These are phyloP conservation scores for Rhynchomys soricoides DNA, from an alignment of 2,113 vertebrate genomes.

Conservation along the genomic window DNA sequence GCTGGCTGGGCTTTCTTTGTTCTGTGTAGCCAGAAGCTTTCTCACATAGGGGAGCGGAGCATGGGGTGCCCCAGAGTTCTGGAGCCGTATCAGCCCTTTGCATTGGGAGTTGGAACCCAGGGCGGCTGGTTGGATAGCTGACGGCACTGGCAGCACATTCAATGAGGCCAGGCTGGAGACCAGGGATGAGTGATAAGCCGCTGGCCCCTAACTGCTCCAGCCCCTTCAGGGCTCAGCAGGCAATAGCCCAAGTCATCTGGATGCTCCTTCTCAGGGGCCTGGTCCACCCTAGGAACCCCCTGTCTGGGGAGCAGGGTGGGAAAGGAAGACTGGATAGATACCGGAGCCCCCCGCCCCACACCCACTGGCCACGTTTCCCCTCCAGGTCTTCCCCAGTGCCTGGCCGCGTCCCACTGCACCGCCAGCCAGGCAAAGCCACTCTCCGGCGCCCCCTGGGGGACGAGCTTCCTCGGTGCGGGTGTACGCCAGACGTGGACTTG, in stretches of 20 bases:
- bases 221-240: not conserved
- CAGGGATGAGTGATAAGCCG: not conserved
- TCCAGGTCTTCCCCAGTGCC: not conserved
- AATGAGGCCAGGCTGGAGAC: not conserved
- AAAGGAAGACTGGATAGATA: constrained; percentile 68
- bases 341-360: not conserved
- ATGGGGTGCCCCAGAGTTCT: not conserved
- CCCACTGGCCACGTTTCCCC: not conserved
- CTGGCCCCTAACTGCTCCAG: not conserved
- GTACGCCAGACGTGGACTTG: constrained; percentile 72
- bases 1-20: not conserved
- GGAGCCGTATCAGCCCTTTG: constrained; percentile 51
- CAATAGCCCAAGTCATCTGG: not conserved
- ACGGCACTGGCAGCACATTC: not conserved
- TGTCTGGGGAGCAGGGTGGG: not conserved
- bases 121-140: constrained; percentile 6
- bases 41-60: not conserved
- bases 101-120: constrained; percentile 9
- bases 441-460: constrained; percentile 73
- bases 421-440: constrained; percentile 41
- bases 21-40: not conserved
- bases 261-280: not conserved
- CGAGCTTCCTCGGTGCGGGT: constrained; percentile 75
- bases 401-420: not conserved
- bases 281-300: not conserved